Evolutionary conservation across 2,888 invertebrate genomes (phyloP).

Genomic region (Stomorhina lunata): DNA sequence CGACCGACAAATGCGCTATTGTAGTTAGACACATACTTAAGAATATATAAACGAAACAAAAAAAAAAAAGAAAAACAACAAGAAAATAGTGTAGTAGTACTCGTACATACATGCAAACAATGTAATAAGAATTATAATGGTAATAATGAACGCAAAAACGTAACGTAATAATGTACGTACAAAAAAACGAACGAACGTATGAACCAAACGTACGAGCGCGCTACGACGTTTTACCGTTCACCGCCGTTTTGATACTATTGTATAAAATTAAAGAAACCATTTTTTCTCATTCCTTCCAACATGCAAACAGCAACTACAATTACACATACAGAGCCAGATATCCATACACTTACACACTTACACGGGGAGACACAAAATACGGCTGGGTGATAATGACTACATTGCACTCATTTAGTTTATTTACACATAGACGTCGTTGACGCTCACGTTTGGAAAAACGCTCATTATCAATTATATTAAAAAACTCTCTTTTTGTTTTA

Average conservation of each 20-base stretch:
- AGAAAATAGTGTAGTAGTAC: slow-evolving; percentile 1
- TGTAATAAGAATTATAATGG: slow-evolving; percentile 46
- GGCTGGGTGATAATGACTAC: slow-evolving; percentile 53
- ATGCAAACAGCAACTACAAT: slow-evolving; percentile 20
- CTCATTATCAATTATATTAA: slow-evolving; percentile 54
- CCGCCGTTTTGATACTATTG: slow-evolving; percentile 66
- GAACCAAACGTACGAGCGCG: slow-evolving; percentile 58
- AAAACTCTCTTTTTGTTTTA: slow-evolving; percentile 40
- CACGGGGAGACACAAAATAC: slow-evolving; percentile 16
- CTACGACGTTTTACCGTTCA: slow-evolving; percentile 65
- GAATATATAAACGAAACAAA: too few species aligned
- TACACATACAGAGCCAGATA: slow-evolving; percentile 4
- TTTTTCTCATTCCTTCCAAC: slow-evolving; percentile 51
- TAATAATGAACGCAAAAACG: slow-evolving; percentile 32
- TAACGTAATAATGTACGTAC: slow-evolving; percentile 51
- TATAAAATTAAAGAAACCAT: slow-evolving; percentile 57
- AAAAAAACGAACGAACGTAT: slow-evolving; percentile 53
- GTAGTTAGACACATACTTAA: slow-evolving; percentile 32
- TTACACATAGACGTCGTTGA: slow-evolving; percentile 51
- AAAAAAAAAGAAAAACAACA: slow-evolving; percentile 25
- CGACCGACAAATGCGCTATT: slow-evolving; percentile 34
- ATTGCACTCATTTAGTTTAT: slow-evolving; percentile 55
- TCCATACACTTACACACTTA: background rate
- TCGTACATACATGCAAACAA: slow-evolving; percentile 41
- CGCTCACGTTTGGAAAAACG: slow-evolving; percentile 50